Percentiles rank a stretch among this genome's conserved stretches.
These are phyloP conservation scores for Teleogryllus occipitalis DNA, from an alignment of 1,140 invertebrate genomes.

Conservation along the genomic window DNA sequence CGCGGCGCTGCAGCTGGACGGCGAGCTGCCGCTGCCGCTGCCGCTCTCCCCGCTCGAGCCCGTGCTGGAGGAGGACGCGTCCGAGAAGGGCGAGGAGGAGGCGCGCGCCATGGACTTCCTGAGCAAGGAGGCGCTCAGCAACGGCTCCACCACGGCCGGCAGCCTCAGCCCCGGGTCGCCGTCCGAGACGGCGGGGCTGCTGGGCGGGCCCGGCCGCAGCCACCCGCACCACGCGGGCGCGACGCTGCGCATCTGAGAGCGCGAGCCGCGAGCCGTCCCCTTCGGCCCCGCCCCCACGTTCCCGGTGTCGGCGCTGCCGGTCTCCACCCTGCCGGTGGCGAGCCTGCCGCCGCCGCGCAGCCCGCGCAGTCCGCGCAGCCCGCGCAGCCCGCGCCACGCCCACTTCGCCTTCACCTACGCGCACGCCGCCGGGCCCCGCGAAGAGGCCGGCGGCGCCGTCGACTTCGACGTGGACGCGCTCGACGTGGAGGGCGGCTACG, in stretches of 20 bases:
- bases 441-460: background rate
- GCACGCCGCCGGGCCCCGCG: too few relatives aligned
- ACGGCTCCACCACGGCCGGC: slow-evolving; percentile 45
- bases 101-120: slow-evolving; percentile 34
- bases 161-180: slow-evolving; percentile 57
- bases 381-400: background rate
- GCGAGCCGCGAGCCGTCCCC: too few relatives aligned
- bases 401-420: background rate
- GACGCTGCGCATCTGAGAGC: background rate
- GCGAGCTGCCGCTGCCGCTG: background rate
- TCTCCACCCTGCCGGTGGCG: too few relatives aligned
- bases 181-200: slow-evolving; percentile 54
- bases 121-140: slow-evolving; percentile 47
- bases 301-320: too few relatives aligned
- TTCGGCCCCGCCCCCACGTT: too few relatives aligned
- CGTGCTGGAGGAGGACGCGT: slow-evolving; percentile 42
- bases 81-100: slow-evolving; percentile 33
- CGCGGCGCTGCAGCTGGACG: slow-evolving; percentile 13
- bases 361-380: background rate
- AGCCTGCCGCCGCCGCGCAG: too few relatives aligned
- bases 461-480: background rate
- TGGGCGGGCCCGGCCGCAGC: slow-evolving; percentile 29
- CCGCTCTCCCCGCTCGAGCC: slow-evolving; percentile 35
- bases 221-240: background rate
- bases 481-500: background rate